Percentiles rank a stretch among this genome's conserved stretches.
These are phyloP conservation scores for Stratiomys singularior DNA, from an alignment of 2,888 invertebrate genomes.

Conservation along the genomic window DNA sequence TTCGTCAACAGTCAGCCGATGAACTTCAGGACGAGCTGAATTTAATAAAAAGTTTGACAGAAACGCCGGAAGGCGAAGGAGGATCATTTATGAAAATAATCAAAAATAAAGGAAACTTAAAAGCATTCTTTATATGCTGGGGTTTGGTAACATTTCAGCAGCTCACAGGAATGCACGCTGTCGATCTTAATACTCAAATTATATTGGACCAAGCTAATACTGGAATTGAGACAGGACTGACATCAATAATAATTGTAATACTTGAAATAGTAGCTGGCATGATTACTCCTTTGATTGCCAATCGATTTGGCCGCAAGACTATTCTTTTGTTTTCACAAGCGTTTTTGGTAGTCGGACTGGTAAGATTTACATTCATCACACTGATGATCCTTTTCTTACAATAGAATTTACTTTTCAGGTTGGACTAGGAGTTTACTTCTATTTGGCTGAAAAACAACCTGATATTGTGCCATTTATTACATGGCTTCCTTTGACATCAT, in stretches of 20 bases:
- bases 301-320: conserved; percentile 78
- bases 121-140: conserved; percentile 79
- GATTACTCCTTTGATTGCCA: conserved; percentile 79
- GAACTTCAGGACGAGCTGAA: conserved; percentile 74
- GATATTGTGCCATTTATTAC: conserved; percentile 66
- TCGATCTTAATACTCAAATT: conserved; percentile 79
- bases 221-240: conserved; percentile 70
- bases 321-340: conserved; percentile 77
- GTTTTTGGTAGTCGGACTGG: conserved; percentile 73
- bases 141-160: conserved; percentile 85
- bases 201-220: conserved; percentile 78
- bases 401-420: conserved; percentile 65
- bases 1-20: conserved; percentile 72
- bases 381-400: conserved; percentile 76
- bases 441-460: conserved; percentile 66
- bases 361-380: conserved; percentile 63
- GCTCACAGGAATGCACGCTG: conserved; percentile 82
- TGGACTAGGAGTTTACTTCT: conserved; percentile 74
- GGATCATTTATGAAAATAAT: conserved; percentile 68
- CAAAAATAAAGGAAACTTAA: conserved; percentile 76
- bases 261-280: conserved; percentile 79
- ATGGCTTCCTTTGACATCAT: conserved; percentile 78
- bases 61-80: conserved; percentile 64
- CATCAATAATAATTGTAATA: conserved; percentile 77
- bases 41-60: conserved; percentile 69